Evolutionary conservation across 1,140 invertebrate species (phyloP).

Genomic region (Chrysoperla carnea): DNA sequence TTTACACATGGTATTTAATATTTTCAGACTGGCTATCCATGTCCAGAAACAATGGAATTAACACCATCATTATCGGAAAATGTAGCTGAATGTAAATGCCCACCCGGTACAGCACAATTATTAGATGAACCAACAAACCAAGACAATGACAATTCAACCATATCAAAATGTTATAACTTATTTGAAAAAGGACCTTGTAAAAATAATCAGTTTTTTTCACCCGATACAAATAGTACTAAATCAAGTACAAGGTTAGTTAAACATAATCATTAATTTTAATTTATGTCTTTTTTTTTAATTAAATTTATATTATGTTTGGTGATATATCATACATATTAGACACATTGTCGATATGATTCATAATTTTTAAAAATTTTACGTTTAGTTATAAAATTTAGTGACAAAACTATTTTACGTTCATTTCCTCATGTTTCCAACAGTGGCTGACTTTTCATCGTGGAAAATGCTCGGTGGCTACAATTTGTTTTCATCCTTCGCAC

Average conservation of each 20-base stretch:
- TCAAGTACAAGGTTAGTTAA: slow-evolving; percentile 10
- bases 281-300: slow-evolving; percentile 1
- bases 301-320: too few species aligned
- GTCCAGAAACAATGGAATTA: slow-evolving; percentile 66
- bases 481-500: too few species aligned
- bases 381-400: too few species aligned
- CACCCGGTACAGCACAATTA: slow-evolving; percentile 51
- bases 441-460: too few species aligned
- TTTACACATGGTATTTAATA: background rate
- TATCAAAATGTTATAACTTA: slow-evolving; percentile 41
- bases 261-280: slow-evolving; percentile 1
- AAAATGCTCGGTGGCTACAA: too few species aligned
- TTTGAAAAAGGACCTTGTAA: slow-evolving; percentile 52
- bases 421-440: too few species aligned
- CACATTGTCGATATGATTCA: too few species aligned
- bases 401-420: too few species aligned
- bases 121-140: slow-evolving; percentile 16
- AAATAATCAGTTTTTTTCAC: slow-evolving; percentile 49
- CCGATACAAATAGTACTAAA: slow-evolving; percentile 24
- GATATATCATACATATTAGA: too few species aligned
- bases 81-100: slow-evolving; percentile 58
- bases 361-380: too few species aligned
- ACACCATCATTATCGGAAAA: slow-evolving; percentile 37
- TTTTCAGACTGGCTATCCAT: slow-evolving; percentile 48
- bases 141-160: slow-evolving; percentile 5